These are phyloP conservation scores for Cetoscarus ocellatus DNA, from an alignment of 2,797 vertebrate species.

Conservation along the genomic window DNA sequence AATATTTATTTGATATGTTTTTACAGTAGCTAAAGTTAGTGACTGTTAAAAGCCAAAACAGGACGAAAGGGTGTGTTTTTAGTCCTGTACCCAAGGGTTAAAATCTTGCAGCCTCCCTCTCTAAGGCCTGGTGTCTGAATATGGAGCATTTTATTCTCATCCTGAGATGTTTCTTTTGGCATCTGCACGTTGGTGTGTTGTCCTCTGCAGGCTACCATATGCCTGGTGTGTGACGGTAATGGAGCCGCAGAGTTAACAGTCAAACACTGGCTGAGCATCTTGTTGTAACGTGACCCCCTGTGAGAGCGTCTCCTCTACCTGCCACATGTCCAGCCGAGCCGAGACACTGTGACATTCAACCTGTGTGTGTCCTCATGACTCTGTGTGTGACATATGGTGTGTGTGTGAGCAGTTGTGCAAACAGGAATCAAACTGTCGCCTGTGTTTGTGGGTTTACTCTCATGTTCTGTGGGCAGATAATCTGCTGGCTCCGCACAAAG, in stretches of 20 bases:
- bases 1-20: too few relatives aligned
- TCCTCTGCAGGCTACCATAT: slow-evolving; percentile 36
- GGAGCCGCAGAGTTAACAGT: slow-evolving; percentile 47
- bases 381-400: not conserved
- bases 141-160: too few relatives aligned
- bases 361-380: slow-evolving; percentile 2
- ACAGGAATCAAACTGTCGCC: slow-evolving; percentile 1
- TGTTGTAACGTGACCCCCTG: slow-evolving; percentile 61
- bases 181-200: too few relatives aligned
- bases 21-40: too few relatives aligned
- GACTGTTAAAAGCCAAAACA: too few relatives aligned
- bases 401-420: not conserved
- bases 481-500: not conserved
- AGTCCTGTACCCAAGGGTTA: too few relatives aligned
- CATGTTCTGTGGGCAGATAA: not conserved
- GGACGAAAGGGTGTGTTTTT: too few relatives aligned
- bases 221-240: slow-evolving; percentile 41
- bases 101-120: too few relatives aligned
- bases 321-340: slow-evolving; percentile 46
- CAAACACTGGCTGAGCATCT: slow-evolving; percentile 43
- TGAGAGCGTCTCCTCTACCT: not conserved
- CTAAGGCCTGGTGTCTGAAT: too few relatives aligned
- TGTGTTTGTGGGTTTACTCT: not conserved
- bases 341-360: slow-evolving; percentile 49
- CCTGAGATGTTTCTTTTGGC: too few relatives aligned